phyloP scores from a whole-genome alignment of 2,113 vertebrate species.

The Lophochroa leadbeateri region DNA sequence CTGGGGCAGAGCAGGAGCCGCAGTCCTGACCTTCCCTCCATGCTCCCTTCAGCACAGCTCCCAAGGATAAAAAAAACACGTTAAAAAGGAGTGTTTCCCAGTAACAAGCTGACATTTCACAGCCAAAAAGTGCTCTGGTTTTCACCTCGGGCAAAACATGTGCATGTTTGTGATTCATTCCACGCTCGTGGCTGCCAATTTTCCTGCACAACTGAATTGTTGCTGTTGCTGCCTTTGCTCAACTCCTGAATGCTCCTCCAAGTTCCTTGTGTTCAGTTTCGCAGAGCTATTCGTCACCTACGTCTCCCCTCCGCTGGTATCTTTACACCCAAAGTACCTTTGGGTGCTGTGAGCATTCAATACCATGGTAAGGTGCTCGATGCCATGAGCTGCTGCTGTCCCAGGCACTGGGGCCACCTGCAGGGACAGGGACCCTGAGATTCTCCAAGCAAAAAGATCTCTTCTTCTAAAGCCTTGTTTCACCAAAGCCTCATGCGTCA shows the following conservation, averaged over 20 bases:
- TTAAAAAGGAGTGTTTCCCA: not conserved
- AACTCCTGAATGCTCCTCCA: not conserved
- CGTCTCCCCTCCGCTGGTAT: not conserved
- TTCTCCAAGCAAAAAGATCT: not conserved
- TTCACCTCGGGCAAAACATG: conserved; percentile 49
- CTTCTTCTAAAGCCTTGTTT: not conserved
- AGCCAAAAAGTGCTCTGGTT: not conserved
- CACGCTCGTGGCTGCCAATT: not conserved
- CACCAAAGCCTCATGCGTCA: not conserved
- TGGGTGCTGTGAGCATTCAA: not conserved
- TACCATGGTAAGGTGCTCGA: fast-evolving
- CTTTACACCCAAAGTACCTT: not conserved
- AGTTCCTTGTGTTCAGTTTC: not conserved
- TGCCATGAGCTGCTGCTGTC: not conserved
- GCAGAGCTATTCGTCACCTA: not conserved
- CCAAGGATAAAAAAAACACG: not conserved
- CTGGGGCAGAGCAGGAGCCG: not conserved
- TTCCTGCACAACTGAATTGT: not conserved
- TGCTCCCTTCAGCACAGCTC: not conserved
- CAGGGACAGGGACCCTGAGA: not conserved
- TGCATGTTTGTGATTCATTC: conserved; percentile 1
- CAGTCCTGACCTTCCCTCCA: not conserved
- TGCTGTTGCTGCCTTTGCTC: not conserved
- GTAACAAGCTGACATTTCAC: conserved; percentile 21
- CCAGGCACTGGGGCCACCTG: not conserved